Percentiles rank a stretch among this genome's conserved stretches.
These are phyloP conservation scores for Drosophila parthenogenetica DNA, from an alignment of 2,888 invertebrate species.

Conservation along the genomic window DNA sequence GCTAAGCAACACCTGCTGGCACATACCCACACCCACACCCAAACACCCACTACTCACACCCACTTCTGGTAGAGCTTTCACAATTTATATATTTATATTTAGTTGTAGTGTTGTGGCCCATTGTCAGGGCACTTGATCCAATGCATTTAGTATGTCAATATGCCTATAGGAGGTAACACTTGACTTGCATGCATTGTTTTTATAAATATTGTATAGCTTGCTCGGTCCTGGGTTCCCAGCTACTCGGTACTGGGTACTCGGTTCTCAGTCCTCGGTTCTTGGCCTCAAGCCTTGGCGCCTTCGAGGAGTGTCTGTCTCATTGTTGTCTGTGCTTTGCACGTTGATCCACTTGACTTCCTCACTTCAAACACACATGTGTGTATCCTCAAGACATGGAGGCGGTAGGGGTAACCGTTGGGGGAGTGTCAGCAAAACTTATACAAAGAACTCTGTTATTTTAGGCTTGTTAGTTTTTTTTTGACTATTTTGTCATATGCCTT, in stretches of 20 bases:
- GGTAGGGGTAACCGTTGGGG: neutral
- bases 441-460: conserved; percentile 26
- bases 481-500: conserved; percentile 6
- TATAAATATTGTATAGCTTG: conserved; percentile 50
- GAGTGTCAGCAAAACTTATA: neutral
- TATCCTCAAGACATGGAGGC: neutral
- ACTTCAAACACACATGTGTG: conserved; percentile 15
- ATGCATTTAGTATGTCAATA: conserved; percentile 73
- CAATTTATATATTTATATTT: conserved; percentile 55
- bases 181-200: conserved; percentile 74
- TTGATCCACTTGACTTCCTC: conserved; percentile 55
- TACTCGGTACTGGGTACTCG: neutral
- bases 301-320: conserved; percentile 20
- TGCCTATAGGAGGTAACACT: conserved; percentile 53
- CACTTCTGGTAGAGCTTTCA: conserved; percentile 13
- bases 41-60: neutral
- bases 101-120: conserved; percentile 47
- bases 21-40: neutral
- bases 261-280: neutral
- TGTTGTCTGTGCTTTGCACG: conserved; percentile 61
- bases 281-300: neutral
- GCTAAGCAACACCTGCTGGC: conserved; percentile 3
- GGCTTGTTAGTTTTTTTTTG: conserved; percentile 34
- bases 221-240: neutral
- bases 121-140: conserved; percentile 68